Evolutionary conservation across 1,140 invertebrate species (phyloP).

Genomic region (Leptinotarsa undecemlineata): DNA sequence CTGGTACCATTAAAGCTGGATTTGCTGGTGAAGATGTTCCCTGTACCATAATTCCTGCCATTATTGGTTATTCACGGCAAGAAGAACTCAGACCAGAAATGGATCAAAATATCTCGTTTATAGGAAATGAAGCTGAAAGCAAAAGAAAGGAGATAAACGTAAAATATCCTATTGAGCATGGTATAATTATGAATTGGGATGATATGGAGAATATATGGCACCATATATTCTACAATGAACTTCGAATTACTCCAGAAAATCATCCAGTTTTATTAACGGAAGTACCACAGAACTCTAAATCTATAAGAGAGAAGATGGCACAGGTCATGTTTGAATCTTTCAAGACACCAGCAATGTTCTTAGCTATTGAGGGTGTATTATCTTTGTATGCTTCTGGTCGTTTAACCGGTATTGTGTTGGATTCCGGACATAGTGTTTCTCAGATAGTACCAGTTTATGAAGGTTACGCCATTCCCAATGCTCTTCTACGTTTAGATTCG

Average conservation of each 20-base stretch:
- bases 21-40: conserved; percentile 96
- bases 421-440: conserved; percentile 54
- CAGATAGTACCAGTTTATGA: too few species aligned
- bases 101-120: conserved; percentile 84
- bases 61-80: conserved; percentile 86
- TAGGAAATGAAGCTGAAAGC: conserved; percentile 91
- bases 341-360: conserved; percentile 86
- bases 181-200: conserved; percentile 95
- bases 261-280: conserved; percentile 90
- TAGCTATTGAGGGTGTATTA: conserved; percentile 85
- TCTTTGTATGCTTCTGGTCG: conserved; percentile 87
- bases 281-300: conserved; percentile 90
- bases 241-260: conserved; percentile 91
- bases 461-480: too few species aligned
- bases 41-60: conserved; percentile 91
- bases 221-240: conserved; percentile 58
- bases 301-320: conserved; percentile 80
- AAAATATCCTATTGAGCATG: conserved; percentile 93
- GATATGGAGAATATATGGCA: conserved; percentile 57
- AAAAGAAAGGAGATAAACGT: conserved; percentile 89
- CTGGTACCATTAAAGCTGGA: conserved; percentile 96
- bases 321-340: conserved; percentile 79
- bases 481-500: too few species aligned
- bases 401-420: conserved; percentile 72
- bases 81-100: conserved; percentile 93